A percentile compares a stretch with the other conserved stretches of the same genome.
phyloP scores from a whole-genome alignment of 2,113 vertebrate genomes.

The Zingel zingel region DNA sequence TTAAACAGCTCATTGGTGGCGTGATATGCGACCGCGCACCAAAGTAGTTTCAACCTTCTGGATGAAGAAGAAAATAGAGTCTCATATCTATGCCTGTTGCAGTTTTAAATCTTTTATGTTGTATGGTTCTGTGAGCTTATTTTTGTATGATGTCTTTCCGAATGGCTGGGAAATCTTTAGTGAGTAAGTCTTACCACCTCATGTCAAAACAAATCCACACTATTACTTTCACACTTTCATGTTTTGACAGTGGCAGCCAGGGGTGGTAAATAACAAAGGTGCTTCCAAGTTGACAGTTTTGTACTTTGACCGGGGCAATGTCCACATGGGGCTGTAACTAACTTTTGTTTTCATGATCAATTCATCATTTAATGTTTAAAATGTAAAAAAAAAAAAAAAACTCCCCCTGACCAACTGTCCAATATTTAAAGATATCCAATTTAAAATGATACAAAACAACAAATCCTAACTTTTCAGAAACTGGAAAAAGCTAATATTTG shows the following conservation, averaged over 20 bases:
- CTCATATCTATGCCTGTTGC: background rate
- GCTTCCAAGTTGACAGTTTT: background rate
- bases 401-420: background rate
- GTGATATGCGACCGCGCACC: background rate
- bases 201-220: background rate
- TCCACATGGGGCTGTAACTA: background rate
- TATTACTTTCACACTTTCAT: background rate
- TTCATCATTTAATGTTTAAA: background rate
- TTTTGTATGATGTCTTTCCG: background rate
- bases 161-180: slow-evolving; percentile 9
- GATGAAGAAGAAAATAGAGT: background rate
- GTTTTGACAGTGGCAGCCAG: background rate
- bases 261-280: background rate
- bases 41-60: background rate
- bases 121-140: background rate
- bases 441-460: background rate
- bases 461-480: background rate
- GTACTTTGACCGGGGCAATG: background rate
- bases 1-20: background rate
- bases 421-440: background rate
- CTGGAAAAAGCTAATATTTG: background rate
- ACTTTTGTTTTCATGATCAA: background rate
- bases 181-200: background rate
- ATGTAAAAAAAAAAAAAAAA: background rate
- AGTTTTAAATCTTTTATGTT: background rate